Evolutionary conservation across 2,888 invertebrate species (phyloP).

Genomic region (Scaptomyza cyrtandrae): DNA sequence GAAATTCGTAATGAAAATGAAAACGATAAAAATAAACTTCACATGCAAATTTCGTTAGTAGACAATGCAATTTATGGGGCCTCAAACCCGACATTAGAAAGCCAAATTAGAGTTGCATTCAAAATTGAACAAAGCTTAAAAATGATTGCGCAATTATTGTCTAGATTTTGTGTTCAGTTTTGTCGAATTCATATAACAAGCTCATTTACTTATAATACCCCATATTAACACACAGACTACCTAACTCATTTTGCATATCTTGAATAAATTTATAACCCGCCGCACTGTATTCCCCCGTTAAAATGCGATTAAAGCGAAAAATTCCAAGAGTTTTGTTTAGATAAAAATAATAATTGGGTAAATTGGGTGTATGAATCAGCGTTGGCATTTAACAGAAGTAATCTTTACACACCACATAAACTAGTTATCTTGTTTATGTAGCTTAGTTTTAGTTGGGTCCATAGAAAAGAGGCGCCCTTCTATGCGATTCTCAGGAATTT

Average conservation of each 20-base stretch:
- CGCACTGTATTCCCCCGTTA: background rate
- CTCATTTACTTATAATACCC: background rate
- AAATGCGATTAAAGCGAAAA: background rate
- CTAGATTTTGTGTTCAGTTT: conserved; percentile 22
- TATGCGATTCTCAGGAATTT: background rate
- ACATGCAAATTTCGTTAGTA: conserved; percentile 31
- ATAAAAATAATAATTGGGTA: too few relatives aligned
- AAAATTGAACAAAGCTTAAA: background rate
- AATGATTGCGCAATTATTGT: conserved; percentile 23
- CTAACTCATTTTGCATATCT: background rate
- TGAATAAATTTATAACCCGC: background rate
- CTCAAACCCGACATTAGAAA: conserved; percentile 23
- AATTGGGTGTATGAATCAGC: too few relatives aligned
- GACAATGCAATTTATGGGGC: conserved; percentile 50
- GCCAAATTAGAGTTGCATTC: conserved; percentile 42
- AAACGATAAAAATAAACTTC: conserved; percentile 40
- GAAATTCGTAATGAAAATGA: conserved; percentile 36
- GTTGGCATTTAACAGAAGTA: background rate
- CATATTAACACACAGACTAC: conserved; percentile 2
- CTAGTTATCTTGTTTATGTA: background rate
- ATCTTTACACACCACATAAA: background rate
- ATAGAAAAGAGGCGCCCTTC: background rate
- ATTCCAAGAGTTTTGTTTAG: background rate
- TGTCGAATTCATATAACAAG: background rate
- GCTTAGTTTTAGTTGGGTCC: too few relatives aligned